Evolutionary conservation across 2,113 vertebrate genomes (phyloP).

Genomic region (Apteryx mantelli): DNA sequence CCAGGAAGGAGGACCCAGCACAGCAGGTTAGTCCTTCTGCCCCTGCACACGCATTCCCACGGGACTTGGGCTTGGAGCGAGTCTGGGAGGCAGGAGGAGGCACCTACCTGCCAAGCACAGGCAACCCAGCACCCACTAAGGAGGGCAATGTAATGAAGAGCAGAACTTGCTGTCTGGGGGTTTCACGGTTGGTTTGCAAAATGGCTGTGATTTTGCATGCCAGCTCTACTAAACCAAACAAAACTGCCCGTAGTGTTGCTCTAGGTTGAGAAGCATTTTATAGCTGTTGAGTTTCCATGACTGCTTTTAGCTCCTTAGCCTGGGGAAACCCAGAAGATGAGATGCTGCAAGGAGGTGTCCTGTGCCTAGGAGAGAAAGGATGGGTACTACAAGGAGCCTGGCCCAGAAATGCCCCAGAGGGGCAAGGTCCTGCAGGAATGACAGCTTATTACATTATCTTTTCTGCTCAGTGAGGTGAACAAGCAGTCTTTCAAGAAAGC

Average conservation of each 20-base stretch:
- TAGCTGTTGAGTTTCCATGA: neutral
- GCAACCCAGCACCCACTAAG: rapidly evolving
- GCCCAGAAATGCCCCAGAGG: neutral
- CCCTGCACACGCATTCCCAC: rapidly evolving
- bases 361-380: neutral
- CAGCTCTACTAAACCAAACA: neutral
- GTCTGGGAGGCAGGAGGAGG: neutral
- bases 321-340: neutral
- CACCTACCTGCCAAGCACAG: neutral
- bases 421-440: neutral
- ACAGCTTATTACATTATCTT: neutral
- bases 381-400: neutral
- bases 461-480: neutral
- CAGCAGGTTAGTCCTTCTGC: neutral
- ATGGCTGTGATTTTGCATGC: constrained; percentile 30
- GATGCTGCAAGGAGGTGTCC: neutral
- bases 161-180: neutral
- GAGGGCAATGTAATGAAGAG: neutral
- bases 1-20: neutral
- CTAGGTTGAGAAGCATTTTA: neutral
- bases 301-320: neutral
- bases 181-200: constrained; percentile 12
- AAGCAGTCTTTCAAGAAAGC: neutral
- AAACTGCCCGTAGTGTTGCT: constrained; percentile 10
- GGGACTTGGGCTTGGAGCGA: neutral